A percentile compares a stretch with the other conserved stretches of the same genome.
Evolutionary conservation across 2,797 vertebrate species (phyloP).

Genomic region (Micrastur ruficollis): DNA sequence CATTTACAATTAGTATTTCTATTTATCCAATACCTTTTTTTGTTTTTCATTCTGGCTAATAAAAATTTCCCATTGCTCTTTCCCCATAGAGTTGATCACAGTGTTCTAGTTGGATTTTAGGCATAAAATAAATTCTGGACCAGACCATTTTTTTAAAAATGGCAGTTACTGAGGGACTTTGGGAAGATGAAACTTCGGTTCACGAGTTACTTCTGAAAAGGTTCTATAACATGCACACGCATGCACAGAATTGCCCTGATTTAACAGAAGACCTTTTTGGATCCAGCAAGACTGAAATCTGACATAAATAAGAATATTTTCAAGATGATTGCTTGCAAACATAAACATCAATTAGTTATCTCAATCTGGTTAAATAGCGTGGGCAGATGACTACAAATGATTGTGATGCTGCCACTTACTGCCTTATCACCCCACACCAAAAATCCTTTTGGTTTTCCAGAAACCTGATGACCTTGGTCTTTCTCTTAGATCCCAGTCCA

Average conservation of each 20-base stretch:
- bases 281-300: background rate
- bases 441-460: background rate
- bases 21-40: background rate
- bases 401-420: background rate
- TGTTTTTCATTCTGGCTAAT: background rate
- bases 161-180: background rate
- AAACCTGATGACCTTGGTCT: background rate
- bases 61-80: background rate
- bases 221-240: background rate
- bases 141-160: accelerated
- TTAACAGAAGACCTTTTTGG: background rate
- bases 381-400: slow-evolving; percentile 2
- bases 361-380: background rate
- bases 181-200: background rate
- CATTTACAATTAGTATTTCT: background rate
- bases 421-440: background rate
- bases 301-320: background rate
- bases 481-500: background rate
- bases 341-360: slow-evolving; percentile 10
- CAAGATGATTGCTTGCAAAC: background rate
- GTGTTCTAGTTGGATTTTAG: background rate
- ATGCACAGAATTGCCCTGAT: background rate
- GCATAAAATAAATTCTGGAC: background rate
- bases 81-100: background rate
- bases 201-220: background rate